phyloP scores from a whole-genome alignment of 1,140 invertebrate species.

The Drosophila kanapiae region DNA sequence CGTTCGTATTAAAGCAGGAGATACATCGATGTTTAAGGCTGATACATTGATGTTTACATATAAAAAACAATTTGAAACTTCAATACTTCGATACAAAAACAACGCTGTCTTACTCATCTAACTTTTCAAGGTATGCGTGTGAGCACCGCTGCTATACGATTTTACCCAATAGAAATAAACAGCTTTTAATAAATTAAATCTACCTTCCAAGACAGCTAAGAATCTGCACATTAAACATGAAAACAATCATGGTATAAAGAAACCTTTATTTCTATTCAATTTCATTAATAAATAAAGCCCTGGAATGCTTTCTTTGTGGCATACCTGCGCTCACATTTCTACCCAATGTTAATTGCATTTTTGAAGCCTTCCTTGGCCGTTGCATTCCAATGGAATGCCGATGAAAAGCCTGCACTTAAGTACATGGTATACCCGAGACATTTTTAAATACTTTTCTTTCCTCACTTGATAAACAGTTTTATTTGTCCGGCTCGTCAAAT shows the following conservation, averaged over 20 bases:
- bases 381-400: conserved; percentile 13
- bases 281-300: not conserved
- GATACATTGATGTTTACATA: no score
- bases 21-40: no score
- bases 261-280: no score
- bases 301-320: not conserved
- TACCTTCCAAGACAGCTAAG: rapidly evolving
- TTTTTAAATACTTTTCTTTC: conserved; percentile 34
- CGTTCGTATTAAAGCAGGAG: no score
- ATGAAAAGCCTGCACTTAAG: conserved; percentile 7
- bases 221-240: not conserved
- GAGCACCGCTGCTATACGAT: no score
- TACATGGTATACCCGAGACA: conserved; percentile 10
- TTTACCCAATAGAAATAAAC: no score
- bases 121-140: no score
- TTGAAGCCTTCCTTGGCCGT: not conserved
- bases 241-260: no score
- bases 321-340: not conserved
- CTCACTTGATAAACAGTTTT: conserved; percentile 45
- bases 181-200: no score
- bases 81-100: no score
- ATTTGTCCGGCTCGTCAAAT: conserved; percentile 40
- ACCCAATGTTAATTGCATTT: not conserved
- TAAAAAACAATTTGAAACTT: no score
- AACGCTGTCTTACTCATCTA: no score